Conservation (phyloP, 2,888 invertebrate species). For the Brenthis ino region DNA sequence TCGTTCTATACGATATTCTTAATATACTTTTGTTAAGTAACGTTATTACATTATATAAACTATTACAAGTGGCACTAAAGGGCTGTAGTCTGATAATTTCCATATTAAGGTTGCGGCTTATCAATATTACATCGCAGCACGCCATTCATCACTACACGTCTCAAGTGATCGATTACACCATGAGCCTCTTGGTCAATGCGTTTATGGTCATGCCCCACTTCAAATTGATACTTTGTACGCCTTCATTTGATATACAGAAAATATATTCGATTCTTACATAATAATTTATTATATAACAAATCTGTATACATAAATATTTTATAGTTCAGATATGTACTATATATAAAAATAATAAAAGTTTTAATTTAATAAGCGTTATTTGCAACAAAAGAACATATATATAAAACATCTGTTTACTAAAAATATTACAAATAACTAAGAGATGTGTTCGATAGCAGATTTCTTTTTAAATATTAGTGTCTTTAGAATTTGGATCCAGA, state of each 20-base stretch:
- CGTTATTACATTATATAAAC: slow-evolving; percentile 11
- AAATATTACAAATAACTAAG: too few species aligned
- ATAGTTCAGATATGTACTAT: too few species aligned
- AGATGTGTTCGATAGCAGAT: too few species aligned
- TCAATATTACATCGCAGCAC: slow-evolving; percentile 49
- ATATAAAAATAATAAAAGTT: too few species aligned
- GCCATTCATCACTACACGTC: slow-evolving; percentile 60
- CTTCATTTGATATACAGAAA: not conserved
- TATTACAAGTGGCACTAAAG: slow-evolving; percentile 26
- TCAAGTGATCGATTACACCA: slow-evolving; percentile 55
- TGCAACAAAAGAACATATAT: too few species aligned
- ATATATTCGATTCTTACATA: not conserved
- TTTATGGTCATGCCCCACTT: slow-evolving; percentile 25
- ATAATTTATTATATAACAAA: too few species aligned
- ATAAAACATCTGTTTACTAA: too few species aligned
- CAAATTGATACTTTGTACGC: slow-evolving; percentile 11
- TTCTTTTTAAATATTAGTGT: too few species aligned
- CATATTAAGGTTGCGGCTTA: slow-evolving; percentile 44
- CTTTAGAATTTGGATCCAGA: not conserved
- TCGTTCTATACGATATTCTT: not conserved
- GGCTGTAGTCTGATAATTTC: slow-evolving; percentile 45
- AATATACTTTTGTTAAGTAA: slow-evolving; percentile 6
- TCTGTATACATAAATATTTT: too few species aligned
- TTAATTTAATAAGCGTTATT: too few species aligned
- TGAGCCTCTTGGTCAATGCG: slow-evolving; percentile 36